Percentiles rank a stretch among this genome's conserved stretches.
These are phyloP conservation scores for Pipistrellus nathusii DNA, from an alignment of 2,797 vertebrate species.

Conservation along the genomic window DNA sequence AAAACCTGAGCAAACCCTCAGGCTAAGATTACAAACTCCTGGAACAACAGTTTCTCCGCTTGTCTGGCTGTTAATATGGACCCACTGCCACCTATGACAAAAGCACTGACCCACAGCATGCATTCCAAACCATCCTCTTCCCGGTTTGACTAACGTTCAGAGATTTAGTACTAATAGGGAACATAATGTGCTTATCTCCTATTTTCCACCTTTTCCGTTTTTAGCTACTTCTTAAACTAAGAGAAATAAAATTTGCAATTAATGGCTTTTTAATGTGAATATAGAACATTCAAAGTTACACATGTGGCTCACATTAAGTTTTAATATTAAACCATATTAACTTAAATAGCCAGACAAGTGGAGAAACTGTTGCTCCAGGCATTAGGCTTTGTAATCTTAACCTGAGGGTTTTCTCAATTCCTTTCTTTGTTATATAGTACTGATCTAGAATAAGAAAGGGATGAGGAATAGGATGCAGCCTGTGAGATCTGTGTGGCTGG, in stretches of 20 bases:
- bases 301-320: background rate
- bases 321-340: background rate
- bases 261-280: background rate
- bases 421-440: background rate
- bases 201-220: slow-evolving; percentile 11
- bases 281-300: background rate
- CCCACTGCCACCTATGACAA: background rate
- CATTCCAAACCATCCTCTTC: background rate
- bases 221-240: slow-evolving; percentile 54
- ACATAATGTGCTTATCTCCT: background rate
- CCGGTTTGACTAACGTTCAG: background rate
- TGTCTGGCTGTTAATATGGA: background rate
- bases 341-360: background rate
- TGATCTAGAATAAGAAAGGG: background rate
- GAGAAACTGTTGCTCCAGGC: background rate
- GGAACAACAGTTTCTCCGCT: background rate
- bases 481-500: background rate
- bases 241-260: slow-evolving; percentile 59
- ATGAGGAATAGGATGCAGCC: background rate
- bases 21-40: background rate
- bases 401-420: slow-evolving; percentile 18
- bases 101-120: background rate
- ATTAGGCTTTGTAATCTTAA: background rate
- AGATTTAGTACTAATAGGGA: background rate
- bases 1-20: slow-evolving; percentile 26